A percentile compares a stretch with the other conserved stretches of the same genome.
These are phyloP conservation scores for Hemicrepidius hirtus DNA, from an alignment of 2,888 invertebrate genomes.

Conservation along the genomic window DNA sequence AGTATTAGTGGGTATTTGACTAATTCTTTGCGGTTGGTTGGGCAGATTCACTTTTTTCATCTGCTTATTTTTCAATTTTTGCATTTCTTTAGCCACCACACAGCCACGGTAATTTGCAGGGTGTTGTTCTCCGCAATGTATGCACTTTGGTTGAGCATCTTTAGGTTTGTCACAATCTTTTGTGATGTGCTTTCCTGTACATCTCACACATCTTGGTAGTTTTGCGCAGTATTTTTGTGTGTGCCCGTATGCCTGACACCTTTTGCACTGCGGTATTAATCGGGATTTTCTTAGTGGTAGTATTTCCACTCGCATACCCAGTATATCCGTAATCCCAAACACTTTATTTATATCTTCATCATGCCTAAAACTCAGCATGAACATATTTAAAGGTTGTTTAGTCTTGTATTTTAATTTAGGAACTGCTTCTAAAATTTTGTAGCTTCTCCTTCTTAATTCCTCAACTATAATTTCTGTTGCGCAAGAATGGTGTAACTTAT, in stretches of 20 bases:
- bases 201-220: slow-evolving; percentile 55
- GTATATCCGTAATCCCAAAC: slow-evolving; percentile 15
- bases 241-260: slow-evolving; percentile 45
- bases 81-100: slow-evolving; percentile 31
- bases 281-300: slow-evolving; percentile 37
- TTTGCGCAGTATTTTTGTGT: slow-evolving; percentile 47
- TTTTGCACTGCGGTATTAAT: slow-evolving; percentile 45
- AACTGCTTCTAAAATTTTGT: slow-evolving; percentile 37
- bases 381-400: slow-evolving; percentile 40
- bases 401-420: slow-evolving; percentile 29
- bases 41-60: slow-evolving; percentile 34
- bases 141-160: slow-evolving; percentile 31
- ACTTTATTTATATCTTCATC: slow-evolving; percentile 44
- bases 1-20: slow-evolving; percentile 16
- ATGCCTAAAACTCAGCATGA: slow-evolving; percentile 30
- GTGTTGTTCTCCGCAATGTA: slow-evolving; percentile 44
- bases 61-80: slow-evolving; percentile 34
- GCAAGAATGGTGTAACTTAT: no score
- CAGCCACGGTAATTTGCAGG: slow-evolving; percentile 41
- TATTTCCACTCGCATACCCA: slow-evolving; percentile 38
- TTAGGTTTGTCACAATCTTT: slow-evolving; percentile 40
- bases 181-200: slow-evolving; percentile 48
- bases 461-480: no score
- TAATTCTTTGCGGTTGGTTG: slow-evolving; percentile 36
- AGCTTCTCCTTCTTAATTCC: background rate